Evolutionary conservation across 2,888 invertebrate genomes (phyloP).

Genomic region (Dasypolia templi): DNA sequence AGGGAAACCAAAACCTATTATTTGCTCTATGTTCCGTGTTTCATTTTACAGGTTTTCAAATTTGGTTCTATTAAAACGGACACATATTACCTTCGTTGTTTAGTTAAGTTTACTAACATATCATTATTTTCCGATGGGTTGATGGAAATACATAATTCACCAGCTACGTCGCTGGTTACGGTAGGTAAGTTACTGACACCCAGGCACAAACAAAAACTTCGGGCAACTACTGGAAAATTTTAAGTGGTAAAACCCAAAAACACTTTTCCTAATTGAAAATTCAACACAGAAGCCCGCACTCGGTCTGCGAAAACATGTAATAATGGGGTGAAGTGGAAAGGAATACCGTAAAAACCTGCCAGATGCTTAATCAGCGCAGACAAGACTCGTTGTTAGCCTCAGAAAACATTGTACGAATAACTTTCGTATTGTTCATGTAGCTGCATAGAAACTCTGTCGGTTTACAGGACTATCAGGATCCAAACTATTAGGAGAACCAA

Average conservation of each 20-base stretch:
- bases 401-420: constrained; percentile 13
- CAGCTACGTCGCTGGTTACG: too few relatives aligned
- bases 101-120: neutral
- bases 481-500: neutral
- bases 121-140: neutral
- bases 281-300: neutral
- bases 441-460: constrained; percentile 9
- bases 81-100: neutral
- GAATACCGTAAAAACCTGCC: neutral
- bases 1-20: too few relatives aligned
- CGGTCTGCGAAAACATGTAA: neutral
- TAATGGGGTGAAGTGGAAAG: neutral
- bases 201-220: neutral
- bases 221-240: neutral
- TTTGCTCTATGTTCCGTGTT: neutral
- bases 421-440: constrained; percentile 10
- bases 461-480: neutral
- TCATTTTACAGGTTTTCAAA: neutral
- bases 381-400: constrained; percentile 2
- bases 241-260: neutral
- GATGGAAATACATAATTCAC: neutral
- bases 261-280: neutral
- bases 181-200: too few relatives aligned
- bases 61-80: neutral
- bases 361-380: constrained; percentile 26